phyloP scores from a whole-genome alignment of 2,888 invertebrate species.

The Drosophila kokeensis region DNA sequence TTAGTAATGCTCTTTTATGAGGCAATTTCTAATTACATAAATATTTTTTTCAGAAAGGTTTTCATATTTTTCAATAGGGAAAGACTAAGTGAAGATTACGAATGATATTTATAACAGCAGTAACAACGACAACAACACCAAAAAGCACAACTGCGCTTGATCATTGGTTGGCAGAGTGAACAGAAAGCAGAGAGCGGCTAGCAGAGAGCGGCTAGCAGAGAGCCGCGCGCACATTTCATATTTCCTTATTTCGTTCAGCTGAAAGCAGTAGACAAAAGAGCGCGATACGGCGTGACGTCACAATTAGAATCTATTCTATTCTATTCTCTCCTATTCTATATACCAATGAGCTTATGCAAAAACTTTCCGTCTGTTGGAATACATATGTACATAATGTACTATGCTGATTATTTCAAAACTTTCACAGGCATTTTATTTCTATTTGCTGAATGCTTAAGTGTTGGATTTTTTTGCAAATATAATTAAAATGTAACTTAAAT shows the following conservation, averaged over 20 bases:
- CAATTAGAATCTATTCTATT: constrained; percentile 1
- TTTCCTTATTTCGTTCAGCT: neutral
- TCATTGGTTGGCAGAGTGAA: constrained; percentile 14
- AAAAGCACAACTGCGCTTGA: constrained; percentile 2
- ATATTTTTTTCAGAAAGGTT: neutral
- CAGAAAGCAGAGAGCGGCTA: neutral
- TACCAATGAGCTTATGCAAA: neutral
- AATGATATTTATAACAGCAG: neutral
- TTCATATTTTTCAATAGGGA: neutral
- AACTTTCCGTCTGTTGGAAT: neutral
- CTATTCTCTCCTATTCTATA: neutral
- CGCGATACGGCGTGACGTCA: constrained; percentile 28
- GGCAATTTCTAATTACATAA: neutral
- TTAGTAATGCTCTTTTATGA: neutral
- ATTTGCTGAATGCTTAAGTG: neutral
- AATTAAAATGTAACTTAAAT: neutral
- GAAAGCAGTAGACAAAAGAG: neutral
- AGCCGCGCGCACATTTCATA: constrained; percentile 5
- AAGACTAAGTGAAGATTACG: neutral
- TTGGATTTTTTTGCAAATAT: neutral
- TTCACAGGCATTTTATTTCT: neutral
- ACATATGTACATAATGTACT: neutral
- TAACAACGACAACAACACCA: neutral
- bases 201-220: no score
- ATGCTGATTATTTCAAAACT: neutral